Base-by-base conservation (phyloP, 2,888 invertebrate species). In the Arenicola marina region DNA sequence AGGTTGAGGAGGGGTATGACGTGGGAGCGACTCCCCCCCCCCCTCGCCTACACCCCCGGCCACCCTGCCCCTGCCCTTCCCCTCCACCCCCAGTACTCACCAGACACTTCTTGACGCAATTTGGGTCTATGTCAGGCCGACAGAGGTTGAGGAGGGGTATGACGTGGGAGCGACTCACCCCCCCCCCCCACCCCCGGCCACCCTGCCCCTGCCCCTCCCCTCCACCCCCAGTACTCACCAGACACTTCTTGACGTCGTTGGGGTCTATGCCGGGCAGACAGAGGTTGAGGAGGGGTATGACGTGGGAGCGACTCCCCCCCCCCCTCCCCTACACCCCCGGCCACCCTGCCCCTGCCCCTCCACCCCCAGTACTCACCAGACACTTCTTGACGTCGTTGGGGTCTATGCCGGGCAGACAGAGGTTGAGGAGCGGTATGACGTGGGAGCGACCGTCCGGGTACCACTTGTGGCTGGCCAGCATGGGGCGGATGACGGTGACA, bases 191-290 rank as follows among this genome's bases (percentile, higher is more conserved):
- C n/a, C n/a, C n/a, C n/a, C n/a, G n/a, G n/a, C n/a, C n/a, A n/a
- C n/a, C n/a, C n/a, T n/a, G n/a, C n/a, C n/a, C n/a, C n/a, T n/a
- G n/a, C n/a, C n/a, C n/a, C n/a, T n/a, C n/a, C n/a, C n/a, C n/a
- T n/a, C n/a, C n/a, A n/a, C n/a, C n/a, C n/a, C n/a, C 4, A 53
- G 15, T 2, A 73, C 75, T 65, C 74, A 85, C 81, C 75, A 84
- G 72, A 53, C 80, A 82, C 72, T 87, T 87, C 63, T 88, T 87
- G 46, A 90, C 87, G 81, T 95, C 95, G 77, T 95, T 95, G 0
- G 92, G 90, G 81, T 95, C 95, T 48, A 96, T 90, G 18, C 93
- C 95, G 0, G 95, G 95, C 24, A 96, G 84, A 0, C 91, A 87
- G 0, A 90, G 89, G 78, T 91, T 87, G 18, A 95, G 85, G 31